Percentiles rank a stretch among this genome's conserved stretches.
These are phyloP conservation scores for Frankliniella fusca DNA, from an alignment of 2,888 invertebrate species.

Conservation along the genomic window DNA sequence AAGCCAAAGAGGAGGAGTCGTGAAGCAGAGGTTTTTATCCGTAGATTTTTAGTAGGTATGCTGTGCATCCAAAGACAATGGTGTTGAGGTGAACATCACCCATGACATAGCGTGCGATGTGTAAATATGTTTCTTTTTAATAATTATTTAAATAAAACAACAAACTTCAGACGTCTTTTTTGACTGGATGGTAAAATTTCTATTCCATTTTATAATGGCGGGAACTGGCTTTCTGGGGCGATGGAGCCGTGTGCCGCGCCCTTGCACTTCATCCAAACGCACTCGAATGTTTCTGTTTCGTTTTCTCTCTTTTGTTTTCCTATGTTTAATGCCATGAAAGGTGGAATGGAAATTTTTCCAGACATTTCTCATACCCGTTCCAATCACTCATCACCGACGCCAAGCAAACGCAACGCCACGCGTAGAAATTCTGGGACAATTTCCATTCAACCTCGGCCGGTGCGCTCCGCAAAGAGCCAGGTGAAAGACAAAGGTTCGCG, in stretches of 20 bases:
- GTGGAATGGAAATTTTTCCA: constrained; percentile 25
- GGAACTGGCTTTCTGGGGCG: neutral
- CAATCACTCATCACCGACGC: too few relatives aligned
- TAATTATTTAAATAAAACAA: neutral
- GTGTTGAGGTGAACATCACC: constrained; percentile 41
- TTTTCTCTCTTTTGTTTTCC: neutral
- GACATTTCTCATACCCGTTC: neutral
- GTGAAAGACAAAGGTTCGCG: neutral
- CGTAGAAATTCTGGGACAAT: neutral
- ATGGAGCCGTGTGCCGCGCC: too few relatives aligned
- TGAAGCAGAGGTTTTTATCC: neutral
- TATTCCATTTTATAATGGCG: constrained; percentile 1
- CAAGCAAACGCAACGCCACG: neutral
- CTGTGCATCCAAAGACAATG: neutral
- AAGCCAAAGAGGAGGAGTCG: neutral
- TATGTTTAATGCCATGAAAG: neutral
- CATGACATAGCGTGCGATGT: constrained; percentile 11
- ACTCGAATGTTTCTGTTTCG: neutral
- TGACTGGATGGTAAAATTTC: neutral
- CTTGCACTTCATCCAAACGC: neutral
- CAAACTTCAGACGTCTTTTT: neutral
- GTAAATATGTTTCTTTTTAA: constrained; percentile 13
- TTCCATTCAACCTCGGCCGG: neutral
- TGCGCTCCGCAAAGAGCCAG: neutral
- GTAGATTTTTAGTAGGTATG: too few relatives aligned